Conservation (phyloP, 2,113 vertebrate species). For the Psittacus erithacus region DNA sequence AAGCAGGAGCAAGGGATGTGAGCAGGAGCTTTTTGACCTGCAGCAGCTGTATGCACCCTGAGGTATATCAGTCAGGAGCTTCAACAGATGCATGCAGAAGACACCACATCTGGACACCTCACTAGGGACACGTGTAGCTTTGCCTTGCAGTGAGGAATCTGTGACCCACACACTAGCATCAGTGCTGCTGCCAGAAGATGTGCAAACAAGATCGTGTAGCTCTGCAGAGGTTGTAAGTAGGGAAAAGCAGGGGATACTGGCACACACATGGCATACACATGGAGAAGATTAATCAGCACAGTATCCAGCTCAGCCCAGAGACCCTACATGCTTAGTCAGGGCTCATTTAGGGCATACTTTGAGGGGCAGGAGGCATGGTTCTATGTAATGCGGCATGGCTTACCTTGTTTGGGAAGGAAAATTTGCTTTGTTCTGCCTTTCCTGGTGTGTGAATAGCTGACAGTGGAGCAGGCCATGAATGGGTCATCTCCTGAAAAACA, state of each 20-base stretch:
- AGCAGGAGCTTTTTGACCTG: neutral
- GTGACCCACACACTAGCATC: neutral
- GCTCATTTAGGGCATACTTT: neutral
- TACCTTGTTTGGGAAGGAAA: slow-evolving; percentile 89
- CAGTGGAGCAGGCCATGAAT: slow-evolving; percentile 85
- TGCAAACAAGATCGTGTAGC: neutral
- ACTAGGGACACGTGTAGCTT: neutral
- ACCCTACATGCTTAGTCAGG: neutral
- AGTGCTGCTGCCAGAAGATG: neutral
- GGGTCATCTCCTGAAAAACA: slow-evolving; percentile 89
- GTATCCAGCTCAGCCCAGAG: neutral
- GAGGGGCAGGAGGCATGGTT: neutral
- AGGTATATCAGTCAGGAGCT: neutral
- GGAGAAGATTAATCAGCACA: neutral
- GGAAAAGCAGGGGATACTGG: neutral
- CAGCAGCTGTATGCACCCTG: neutral
- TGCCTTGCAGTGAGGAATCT: neutral
- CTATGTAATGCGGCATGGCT: neutral
- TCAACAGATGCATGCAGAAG: neutral
- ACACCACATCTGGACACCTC: neutral
- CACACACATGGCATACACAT: neutral
- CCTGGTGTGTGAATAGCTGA: slow-evolving; percentile 85
- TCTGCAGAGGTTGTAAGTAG: neutral
- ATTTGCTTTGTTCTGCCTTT: slow-evolving; percentile 83
- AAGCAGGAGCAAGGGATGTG: neutral